Conservation (phyloP, 2,888 invertebrate species). For the Acleris cristana region DNA sequence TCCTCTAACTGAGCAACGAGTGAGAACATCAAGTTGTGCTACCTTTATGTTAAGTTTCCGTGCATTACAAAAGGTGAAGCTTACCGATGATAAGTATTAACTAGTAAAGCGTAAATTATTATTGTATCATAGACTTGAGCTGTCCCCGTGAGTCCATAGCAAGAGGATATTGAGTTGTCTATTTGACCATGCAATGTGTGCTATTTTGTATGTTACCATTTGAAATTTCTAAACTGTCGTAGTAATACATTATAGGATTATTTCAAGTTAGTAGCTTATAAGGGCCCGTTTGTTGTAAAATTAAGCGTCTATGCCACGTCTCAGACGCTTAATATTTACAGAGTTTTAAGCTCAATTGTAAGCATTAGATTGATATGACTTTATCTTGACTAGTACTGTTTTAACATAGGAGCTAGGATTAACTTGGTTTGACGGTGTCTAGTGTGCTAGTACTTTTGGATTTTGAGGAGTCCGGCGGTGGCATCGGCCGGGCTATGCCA, state of each 20-base stretch:
- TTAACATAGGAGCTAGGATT: constrained; percentile 59
- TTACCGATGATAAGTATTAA: constrained; percentile 52
- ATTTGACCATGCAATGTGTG: constrained; percentile 8
- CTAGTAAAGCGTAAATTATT: constrained; percentile 80
- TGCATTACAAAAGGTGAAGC: constrained; percentile 67
- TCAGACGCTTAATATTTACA: constrained; percentile 59
- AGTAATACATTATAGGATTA: too few relatives aligned
- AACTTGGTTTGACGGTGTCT: constrained; percentile 69
- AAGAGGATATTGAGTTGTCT: constrained; percentile 27
- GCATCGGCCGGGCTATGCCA: constrained; percentile 94
- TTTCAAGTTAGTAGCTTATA: too few relatives aligned
- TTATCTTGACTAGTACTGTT: constrained; percentile 72
- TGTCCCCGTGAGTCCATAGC: constrained; percentile 6
- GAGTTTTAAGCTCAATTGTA: constrained; percentile 53
- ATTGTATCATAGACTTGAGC: constrained; percentile 67
- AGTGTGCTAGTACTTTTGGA: constrained; percentile 73
- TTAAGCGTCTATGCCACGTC: constrained; percentile 42
- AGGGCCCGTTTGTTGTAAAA: constrained; percentile 26
- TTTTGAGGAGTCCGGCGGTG: constrained; percentile 67
- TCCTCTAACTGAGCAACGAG: too few relatives aligned
- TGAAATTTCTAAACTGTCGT: too few relatives aligned
- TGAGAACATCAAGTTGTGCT: too few relatives aligned
- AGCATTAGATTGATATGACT: constrained; percentile 70
- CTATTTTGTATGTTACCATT: neutral
- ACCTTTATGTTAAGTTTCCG: constrained; percentile 47